phyloP scores from a whole-genome alignment of 2,797 vertebrate genomes.

The Mycteria americana region DNA sequence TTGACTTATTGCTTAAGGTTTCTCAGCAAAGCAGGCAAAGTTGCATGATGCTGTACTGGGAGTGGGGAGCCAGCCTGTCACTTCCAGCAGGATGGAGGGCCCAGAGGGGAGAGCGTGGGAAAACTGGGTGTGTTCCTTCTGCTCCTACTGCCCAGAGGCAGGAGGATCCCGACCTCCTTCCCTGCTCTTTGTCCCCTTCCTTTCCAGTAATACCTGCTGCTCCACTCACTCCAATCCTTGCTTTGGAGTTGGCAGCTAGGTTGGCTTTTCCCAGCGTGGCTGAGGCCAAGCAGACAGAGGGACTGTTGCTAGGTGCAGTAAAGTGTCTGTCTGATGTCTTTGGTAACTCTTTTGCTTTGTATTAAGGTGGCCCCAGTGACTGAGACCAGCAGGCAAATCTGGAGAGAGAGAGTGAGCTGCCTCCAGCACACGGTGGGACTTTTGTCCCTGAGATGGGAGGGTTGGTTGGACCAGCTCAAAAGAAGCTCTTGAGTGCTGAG shows the following conservation, averaged over 20 bases:
- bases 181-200: background rate
- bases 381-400: background rate
- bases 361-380: background rate
- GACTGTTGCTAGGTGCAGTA: background rate
- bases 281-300: background rate
- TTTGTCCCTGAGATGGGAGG: background rate
- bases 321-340: background rate
- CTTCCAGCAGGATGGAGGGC: background rate
- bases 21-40: background rate
- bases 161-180: background rate
- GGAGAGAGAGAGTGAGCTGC: background rate
- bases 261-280: background rate
- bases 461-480: background rate
- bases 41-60: background rate
- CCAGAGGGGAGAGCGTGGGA: background rate
- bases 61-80: background rate
- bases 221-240: background rate
- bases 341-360: background rate
- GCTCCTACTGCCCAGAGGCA: background rate
- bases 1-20: background rate
- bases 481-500: background rate
- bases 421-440: background rate
- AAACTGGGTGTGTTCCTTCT: background rate
- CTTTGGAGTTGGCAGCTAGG: background rate
- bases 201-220: background rate